A percentile compares a stretch with the other conserved stretches of the same genome.
phyloP scores from a whole-genome alignment of 1,140 invertebrate genomes.

The Cyphomyrmex costatus region DNA sequence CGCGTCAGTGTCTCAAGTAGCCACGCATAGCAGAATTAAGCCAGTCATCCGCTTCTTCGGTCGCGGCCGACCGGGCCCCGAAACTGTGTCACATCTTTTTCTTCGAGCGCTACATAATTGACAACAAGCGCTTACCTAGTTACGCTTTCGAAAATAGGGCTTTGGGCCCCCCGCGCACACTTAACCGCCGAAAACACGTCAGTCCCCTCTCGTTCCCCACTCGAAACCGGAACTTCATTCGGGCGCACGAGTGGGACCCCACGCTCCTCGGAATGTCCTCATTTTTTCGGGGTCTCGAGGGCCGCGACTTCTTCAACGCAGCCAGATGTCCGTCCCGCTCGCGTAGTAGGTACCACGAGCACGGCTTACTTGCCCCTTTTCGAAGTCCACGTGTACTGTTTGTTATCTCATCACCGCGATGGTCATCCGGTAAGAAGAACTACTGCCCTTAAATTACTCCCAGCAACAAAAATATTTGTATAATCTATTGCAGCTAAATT shows the following conservation, averaged over 20 bases:
- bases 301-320: conserved; percentile 78
- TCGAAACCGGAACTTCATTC: conserved; percentile 70
- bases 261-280: conserved; percentile 78
- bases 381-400: conserved; percentile 66
- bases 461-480: conserved; percentile 9
- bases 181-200: conserved; percentile 22
- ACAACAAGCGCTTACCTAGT: conserved; percentile 66
- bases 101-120: conserved; percentile 51
- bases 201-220: background rate
- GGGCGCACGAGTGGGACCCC: conserved; percentile 33
- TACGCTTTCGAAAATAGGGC: conserved; percentile 65
- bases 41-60: conserved; percentile 60
- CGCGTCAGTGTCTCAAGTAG: background rate
- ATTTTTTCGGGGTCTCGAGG: conserved; percentile 79
- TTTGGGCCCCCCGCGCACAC: background rate
- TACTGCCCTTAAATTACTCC: background rate
- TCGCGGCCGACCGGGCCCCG: conserved; percentile 10
- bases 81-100: conserved; percentile 65
- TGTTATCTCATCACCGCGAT: background rate
- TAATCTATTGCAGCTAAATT: background rate
- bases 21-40: conserved; percentile 32
- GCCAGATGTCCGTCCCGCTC: conserved; percentile 36
- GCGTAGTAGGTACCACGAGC: conserved; percentile 46
- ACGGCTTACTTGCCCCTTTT: conserved; percentile 64
- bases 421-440: background rate